Evolutionary conservation across 2,888 invertebrate genomes (phyloP).

Genomic region (Drosophila limbata): DNA sequence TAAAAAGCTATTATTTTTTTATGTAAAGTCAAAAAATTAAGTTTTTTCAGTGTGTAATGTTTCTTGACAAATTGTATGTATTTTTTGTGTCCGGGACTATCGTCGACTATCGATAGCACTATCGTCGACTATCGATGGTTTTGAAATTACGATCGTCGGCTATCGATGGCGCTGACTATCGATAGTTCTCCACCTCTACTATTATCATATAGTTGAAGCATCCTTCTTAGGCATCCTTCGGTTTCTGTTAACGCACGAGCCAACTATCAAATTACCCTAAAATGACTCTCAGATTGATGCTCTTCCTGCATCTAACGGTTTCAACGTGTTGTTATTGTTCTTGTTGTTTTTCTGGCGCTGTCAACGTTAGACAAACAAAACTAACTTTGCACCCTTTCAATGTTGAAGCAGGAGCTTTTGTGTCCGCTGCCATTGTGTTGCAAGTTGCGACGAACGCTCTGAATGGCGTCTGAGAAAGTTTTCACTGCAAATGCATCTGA

Average conservation of each 20-base stretch:
- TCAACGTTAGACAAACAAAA: slow-evolving; percentile 53
- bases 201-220: too few relatives aligned
- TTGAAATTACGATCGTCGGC: too few relatives aligned
- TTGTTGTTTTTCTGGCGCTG: slow-evolving; percentile 12
- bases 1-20: too few relatives aligned
- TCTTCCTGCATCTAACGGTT: slow-evolving; percentile 20
- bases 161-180: too few relatives aligned
- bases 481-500: slow-evolving; percentile 30
- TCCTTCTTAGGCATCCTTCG: background rate
- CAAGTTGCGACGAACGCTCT: background rate
- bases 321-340: slow-evolving; percentile 2
- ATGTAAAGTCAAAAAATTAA: too few relatives aligned
- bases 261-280: slow-evolving; percentile 47
- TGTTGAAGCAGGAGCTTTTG: slow-evolving; percentile 15
- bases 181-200: too few relatives aligned
- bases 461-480: slow-evolving; percentile 22
- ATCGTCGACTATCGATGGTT: too few relatives aligned
- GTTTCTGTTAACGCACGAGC: slow-evolving; percentile 8
- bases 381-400: slow-evolving; percentile 30
- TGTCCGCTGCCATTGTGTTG: slow-evolving; percentile 24
- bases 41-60: too few relatives aligned
- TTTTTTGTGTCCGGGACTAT: too few relatives aligned
- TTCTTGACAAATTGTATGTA: too few relatives aligned
- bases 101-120: too few relatives aligned
- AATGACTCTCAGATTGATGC: slow-evolving; percentile 48